Conservation (phyloP, 2,797 vertebrate species). For the Delichon dasypus region DNA sequence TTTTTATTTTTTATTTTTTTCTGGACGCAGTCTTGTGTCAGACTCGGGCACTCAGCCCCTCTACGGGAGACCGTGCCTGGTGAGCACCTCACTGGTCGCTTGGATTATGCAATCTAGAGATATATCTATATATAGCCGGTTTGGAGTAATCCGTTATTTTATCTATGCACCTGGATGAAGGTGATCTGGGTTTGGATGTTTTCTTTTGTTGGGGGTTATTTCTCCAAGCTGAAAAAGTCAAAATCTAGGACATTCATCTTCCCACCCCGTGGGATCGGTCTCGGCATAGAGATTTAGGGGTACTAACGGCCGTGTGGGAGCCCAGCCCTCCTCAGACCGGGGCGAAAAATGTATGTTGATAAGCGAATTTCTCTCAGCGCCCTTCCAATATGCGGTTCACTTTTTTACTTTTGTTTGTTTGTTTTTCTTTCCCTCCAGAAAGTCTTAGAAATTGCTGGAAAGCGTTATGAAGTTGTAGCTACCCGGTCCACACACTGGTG, state of each 20-base stretch:
- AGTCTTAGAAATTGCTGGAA: neutral
- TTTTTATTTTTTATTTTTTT: neutral
- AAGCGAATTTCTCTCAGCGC: neutral
- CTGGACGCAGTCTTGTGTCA: neutral
- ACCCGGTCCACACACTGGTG: neutral
- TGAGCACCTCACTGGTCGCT: neutral
- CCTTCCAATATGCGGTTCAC: neutral
- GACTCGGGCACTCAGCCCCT: neutral
- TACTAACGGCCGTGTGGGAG: neutral
- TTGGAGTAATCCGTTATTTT: neutral
- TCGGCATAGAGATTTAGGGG: neutral
- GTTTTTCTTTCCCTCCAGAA: neutral
- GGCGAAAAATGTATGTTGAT: neutral
- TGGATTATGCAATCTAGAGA: neutral
- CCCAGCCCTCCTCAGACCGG: neutral
- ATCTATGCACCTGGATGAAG: neutral
- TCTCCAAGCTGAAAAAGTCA: neutral
- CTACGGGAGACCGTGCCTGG: neutral
- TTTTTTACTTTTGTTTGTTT: neutral
- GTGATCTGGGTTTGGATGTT: neutral
- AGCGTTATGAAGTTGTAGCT: neutral
- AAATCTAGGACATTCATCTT: neutral
- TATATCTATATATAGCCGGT: accelerated
- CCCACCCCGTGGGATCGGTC: neutral
- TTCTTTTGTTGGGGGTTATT: neutral